Evolutionary conservation across 1,140 invertebrate genomes (phyloP).

Genomic region (Penaeus japonicus): DNA sequence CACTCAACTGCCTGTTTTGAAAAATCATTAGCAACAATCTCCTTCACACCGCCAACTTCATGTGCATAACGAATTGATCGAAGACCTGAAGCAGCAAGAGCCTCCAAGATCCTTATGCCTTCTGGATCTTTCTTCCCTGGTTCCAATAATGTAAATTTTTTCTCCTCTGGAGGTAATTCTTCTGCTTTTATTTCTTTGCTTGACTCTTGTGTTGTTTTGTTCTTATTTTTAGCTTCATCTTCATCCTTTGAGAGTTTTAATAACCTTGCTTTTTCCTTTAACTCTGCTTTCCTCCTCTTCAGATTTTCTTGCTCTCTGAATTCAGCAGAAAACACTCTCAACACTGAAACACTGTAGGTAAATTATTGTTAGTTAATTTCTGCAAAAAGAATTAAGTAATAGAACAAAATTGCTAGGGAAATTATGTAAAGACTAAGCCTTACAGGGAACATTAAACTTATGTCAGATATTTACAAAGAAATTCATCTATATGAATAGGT

Average conservation of each 20-base stretch:
- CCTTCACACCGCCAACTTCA: slow-evolving; percentile 83
- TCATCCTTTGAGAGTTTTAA: neutral
- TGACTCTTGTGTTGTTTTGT: neutral
- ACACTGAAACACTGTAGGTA: slow-evolving; percentile 68
- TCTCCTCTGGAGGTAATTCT: slow-evolving; percentile 25
- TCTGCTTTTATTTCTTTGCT: neutral
- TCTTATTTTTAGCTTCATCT: neutral
- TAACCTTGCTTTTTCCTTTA: neutral
- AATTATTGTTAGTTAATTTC: too few relatives aligned
- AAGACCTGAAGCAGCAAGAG: slow-evolving; percentile 92
- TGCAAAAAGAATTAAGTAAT: neutral
- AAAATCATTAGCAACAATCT: slow-evolving; percentile 94
- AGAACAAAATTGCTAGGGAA: neutral
- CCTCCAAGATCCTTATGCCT: slow-evolving; percentile 85
- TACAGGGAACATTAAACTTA: too few relatives aligned
- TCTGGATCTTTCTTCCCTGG: slow-evolving; percentile 63
- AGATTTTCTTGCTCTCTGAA: slow-evolving; percentile 57
- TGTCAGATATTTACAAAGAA: slow-evolving; percentile 24
- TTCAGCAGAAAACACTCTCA: slow-evolving; percentile 70
- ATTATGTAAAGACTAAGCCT: neutral
- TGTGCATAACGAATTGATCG: slow-evolving; percentile 95
- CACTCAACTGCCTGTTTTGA: slow-evolving; percentile 84
- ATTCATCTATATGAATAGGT: slow-evolving; percentile 59
- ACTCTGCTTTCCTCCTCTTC: slow-evolving; percentile 17
- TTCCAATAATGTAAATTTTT: neutral